A percentile compares a stretch with the other conserved stretches of the same genome.
These are phyloP conservation scores for Ochropacha duplaris DNA, from an alignment of 2,888 invertebrate genomes.

Conservation along the genomic window DNA sequence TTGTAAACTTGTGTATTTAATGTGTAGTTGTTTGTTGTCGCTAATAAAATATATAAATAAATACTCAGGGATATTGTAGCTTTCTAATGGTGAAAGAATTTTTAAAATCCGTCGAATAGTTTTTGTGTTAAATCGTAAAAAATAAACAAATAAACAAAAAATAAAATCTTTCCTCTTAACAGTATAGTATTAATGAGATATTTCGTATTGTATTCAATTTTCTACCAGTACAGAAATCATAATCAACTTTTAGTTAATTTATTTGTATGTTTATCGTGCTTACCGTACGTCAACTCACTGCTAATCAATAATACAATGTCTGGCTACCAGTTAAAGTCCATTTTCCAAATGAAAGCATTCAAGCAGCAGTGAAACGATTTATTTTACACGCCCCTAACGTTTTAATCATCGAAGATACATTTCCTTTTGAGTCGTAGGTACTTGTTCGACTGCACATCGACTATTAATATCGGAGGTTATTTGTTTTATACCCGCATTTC, in stretches of 20 bases:
- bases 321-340: not conserved
- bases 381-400: conserved; percentile 36
- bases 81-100: too few relatives aligned
- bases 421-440: conserved; percentile 8
- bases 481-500: too few relatives aligned
- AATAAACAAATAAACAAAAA: too few relatives aligned
- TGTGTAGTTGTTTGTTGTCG: too few relatives aligned
- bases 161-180: too few relatives aligned
- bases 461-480: too few relatives aligned
- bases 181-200: too few relatives aligned
- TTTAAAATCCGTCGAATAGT: too few relatives aligned
- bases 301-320: not conserved
- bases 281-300: not conserved
- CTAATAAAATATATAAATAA: too few relatives aligned
- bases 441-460: not conserved
- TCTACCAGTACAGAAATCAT: not conserved
- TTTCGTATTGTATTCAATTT: not conserved
- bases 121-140: too few relatives aligned
- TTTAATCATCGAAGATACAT: conserved; percentile 28
- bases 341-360: not conserved
- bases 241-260: conserved; percentile 22
- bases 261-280: conserved; percentile 31
- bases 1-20: too few relatives aligned
- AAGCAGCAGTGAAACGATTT: conserved; percentile 36
- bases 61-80: too few relatives aligned